Base-by-base conservation (phyloP, 1,140 invertebrate species). In the Venturia canescens region DNA sequence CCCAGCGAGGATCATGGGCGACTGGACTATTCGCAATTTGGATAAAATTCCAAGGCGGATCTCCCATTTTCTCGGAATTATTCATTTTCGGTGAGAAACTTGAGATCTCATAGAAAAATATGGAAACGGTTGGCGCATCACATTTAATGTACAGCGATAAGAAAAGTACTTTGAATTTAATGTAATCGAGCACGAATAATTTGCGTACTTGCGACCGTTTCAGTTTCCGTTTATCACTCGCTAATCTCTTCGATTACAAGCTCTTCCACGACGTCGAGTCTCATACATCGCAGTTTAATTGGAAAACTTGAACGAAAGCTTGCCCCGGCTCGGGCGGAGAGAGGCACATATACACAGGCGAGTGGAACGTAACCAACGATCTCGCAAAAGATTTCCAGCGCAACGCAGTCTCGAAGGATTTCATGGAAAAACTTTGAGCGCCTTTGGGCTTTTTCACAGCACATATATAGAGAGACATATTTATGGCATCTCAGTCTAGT, bases 381-480 rank as follows among this genome's bases (percentile, higher is more conserved):
- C 72, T 80, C 9, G 66, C 70, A 60, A 83, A 83, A 83, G 70
- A 79, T 83, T 80, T 78, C 69, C 16, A 44, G 70, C 63, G 48
- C 31, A 44, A 75, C 63, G 48, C 31, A 60, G 57, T 60, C 76
- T 82, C 63, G 23, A 57, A 77, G 80, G 38, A 81, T 71, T 72
- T 50, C 38, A 21, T 44, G 31, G 34, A 72, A 72, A 72, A 72
- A 72, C 70, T 72, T 72, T 50, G 38, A 50, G 15, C 70, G 34
- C 38, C 70, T 72, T 72, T 26, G 70, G 70, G 70, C 18, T 50
- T 44, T 23, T 66, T 3, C 18, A n/a, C 53, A n/a, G n/a, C 53
- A 57, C 13, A 57, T 18, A 63, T 23, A 34, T 60, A 53, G 7
- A 29, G 11, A 60, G 21, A 66, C 27, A 38, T 67, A 44, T 29